These are phyloP conservation scores for Vollenhovia emeryi DNA, from an alignment of 1,140 invertebrate genomes.

Conservation along the genomic window DNA sequence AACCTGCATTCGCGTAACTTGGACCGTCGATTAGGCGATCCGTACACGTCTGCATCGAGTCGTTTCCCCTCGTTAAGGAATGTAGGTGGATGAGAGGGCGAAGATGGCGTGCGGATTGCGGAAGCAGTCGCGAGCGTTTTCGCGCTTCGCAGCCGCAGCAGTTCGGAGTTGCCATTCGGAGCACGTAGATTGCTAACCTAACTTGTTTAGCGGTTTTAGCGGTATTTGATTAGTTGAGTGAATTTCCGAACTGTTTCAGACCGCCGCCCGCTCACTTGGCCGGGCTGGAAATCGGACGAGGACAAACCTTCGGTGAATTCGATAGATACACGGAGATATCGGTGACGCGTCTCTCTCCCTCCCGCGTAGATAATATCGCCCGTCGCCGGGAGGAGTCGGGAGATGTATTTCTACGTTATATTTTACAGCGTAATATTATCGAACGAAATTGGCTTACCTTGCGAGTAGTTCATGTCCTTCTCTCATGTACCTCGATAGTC, in stretches of 20 bases:
- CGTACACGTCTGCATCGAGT: conserved; percentile 68
- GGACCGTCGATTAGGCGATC: conserved; percentile 55
- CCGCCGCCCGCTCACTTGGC: conserved; percentile 55
- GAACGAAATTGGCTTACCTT: conserved; percentile 77
- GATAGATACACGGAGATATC: conserved; percentile 53
- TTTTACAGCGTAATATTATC: not conserved
- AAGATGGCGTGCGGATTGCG: conserved; percentile 69
- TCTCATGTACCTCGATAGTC: conserved; percentile 82
- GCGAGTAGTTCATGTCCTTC: conserved; percentile 85
- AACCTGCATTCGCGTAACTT: conserved; percentile 35
- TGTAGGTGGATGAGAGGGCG: conserved; percentile 56
- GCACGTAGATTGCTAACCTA: conserved; percentile 84
- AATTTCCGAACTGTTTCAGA: conserved; percentile 83
- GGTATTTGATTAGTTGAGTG: conserved; percentile 85
- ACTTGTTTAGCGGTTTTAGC: conserved; percentile 85
- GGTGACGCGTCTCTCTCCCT: not conserved
- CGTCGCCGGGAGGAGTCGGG: too few species aligned
- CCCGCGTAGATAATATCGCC: conserved; percentile 3
- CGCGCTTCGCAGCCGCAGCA: conserved; percentile 74
- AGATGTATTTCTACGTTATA: not conserved
- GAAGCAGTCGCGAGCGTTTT: conserved; percentile 75
- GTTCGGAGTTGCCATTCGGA: conserved; percentile 81
- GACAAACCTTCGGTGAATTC: conserved; percentile 71
- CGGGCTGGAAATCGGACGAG: conserved; percentile 60
- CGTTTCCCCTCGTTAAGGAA: conserved; percentile 75